Percentiles rank a stretch among this genome's conserved stretches.
Evolutionary conservation across 2,797 vertebrate genomes (phyloP).

Genomic region (Danionella dracula): DNA sequence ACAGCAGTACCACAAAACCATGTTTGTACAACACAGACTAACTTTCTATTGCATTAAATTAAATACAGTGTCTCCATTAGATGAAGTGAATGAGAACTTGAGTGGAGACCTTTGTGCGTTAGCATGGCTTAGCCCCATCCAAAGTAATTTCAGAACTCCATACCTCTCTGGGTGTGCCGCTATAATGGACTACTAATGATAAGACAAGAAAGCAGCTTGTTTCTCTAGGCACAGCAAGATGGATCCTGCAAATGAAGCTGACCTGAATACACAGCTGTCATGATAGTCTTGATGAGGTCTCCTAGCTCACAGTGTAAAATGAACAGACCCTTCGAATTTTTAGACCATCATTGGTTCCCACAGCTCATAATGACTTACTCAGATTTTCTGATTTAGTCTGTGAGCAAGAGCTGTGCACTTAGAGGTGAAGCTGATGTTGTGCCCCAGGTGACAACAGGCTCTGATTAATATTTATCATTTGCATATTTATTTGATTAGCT

Average conservation of each 20-base stretch:
- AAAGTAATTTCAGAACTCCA: conserved; percentile 18
- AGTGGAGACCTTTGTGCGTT: conserved; percentile 20
- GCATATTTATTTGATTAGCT: conserved; percentile 68
- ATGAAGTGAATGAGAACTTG: not conserved
- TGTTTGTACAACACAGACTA: not conserved
- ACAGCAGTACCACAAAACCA: too few species aligned
- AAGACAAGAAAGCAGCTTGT: conserved; percentile 29
- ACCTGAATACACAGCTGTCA: conserved; percentile 37
- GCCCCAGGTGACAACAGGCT: conserved; percentile 56
- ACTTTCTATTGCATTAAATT: conserved; percentile 4
- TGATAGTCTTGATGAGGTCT: conserved; percentile 25
- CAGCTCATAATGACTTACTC: conserved; percentile 11
- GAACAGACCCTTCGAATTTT: conserved; percentile 1
- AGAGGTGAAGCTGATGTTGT: conserved; percentile 34
- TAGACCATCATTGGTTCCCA: not conserved
- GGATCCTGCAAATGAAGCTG: conserved; percentile 30
- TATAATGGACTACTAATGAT: conserved; percentile 39
- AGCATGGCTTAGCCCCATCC: conserved; percentile 1
- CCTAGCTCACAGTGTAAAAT: conserved; percentile 13
- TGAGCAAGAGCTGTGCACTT: conserved; percentile 56
- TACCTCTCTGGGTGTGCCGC: conserved; percentile 23
- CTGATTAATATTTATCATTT: conserved; percentile 62
- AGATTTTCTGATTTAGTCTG: conserved; percentile 48
- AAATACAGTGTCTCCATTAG: not conserved
- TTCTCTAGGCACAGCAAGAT: conserved; percentile 20